Percentiles rank a stretch among this genome's conserved stretches.
Conservation (phyloP, 2,113 vertebrate genomes). For the Pseudopipra pipra region DNA sequence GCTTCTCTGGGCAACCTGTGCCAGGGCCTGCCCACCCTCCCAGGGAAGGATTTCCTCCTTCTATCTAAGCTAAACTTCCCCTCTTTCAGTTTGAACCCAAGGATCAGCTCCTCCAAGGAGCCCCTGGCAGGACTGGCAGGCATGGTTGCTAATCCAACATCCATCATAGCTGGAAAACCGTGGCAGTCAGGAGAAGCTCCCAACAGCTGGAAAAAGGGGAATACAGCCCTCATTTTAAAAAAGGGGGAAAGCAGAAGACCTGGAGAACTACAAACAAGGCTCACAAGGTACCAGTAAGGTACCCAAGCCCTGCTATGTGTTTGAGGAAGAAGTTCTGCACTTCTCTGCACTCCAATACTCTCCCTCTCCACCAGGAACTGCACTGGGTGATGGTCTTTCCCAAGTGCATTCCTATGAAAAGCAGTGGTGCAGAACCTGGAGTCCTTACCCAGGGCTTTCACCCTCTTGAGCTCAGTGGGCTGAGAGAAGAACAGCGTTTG, state of each 20-base stretch:
- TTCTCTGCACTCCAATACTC: neutral
- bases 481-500: neutral
- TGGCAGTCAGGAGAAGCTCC: neutral
- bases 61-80: neutral
- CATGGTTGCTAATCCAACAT: neutral
- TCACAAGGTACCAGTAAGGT: neutral
- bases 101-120: neutral
- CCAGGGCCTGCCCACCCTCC: neutral
- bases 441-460: neutral
- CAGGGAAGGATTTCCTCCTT: neutral
- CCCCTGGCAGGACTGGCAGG: neutral
- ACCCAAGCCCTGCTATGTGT: neutral
- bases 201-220: neutral
- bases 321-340: neutral
- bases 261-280: neutral
- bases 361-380: neutral
- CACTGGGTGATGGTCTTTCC: neutral
- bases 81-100: neutral
- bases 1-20: neutral
- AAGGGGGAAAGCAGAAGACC: neutral
- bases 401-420: neutral
- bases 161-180: neutral
- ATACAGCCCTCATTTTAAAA: neutral
- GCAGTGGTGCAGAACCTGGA: fast-evolving
- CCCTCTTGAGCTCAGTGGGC: neutral